Evolutionary conservation across 2,888 invertebrate genomes (phyloP), one percentile per base, ranked within the genome.

Genomic region (Synanthedon andrenaeformis): DNA sequence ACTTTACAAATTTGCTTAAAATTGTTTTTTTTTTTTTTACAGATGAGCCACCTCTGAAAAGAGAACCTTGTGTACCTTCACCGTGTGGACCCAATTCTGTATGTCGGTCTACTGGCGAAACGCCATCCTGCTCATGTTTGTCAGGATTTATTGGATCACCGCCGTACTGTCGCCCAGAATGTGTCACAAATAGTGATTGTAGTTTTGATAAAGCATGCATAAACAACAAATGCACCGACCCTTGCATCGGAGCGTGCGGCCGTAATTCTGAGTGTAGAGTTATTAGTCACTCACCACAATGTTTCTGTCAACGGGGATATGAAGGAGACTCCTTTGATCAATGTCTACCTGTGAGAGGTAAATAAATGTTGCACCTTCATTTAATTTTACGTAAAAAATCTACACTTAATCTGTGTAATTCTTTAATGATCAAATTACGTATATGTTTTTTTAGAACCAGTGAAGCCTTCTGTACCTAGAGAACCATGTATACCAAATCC

Each of bases 211-310:
- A 89, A 62, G 93, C 95, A 28, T 96, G 96, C 69, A 89, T 92
- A 11, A 93, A 93, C 67, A 90, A 90, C 57, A 94, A 92, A 74
- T 96, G 96, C 67, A 81, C 90, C 6, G 93, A 96, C 70, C 95
- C 95, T 14, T 96, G 96, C 65, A 89, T 92, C 3, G 94, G 94
- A 49, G 91, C 93, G 41, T 96, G 96, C 62, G 95, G 95, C 53
- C 89, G 89, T 58, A 91, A 91, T 54, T 93, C 96, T 0, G 82
- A 91, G 53, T 96, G 96, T 70, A 88, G 92, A 56, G 93, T 94
- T 1, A 89, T 95, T 53, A 95, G 95, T 72, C 96, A 96, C 74
- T 93, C 93, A 62, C 95, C 96, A 1, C 92, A 94, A 56, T 96
- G 96, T 69, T 90, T 90, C 54, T 96, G 96, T 69, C 92, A 92